Evolutionary conservation across 1,140 invertebrate species (phyloP).

Genomic region (Anoplolepis gracilipes): DNA sequence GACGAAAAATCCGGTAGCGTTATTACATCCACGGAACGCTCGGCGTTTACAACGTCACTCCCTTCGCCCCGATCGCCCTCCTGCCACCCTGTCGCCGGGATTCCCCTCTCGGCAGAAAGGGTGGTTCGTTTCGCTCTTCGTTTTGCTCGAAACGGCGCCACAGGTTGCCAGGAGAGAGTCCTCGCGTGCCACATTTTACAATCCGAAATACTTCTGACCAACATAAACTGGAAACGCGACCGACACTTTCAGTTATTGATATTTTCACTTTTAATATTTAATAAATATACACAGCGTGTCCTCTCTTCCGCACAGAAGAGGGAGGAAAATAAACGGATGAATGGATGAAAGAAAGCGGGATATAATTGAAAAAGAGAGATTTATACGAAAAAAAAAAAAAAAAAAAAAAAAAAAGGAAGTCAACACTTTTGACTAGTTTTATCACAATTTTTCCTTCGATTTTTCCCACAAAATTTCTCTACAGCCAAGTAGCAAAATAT

Average conservation of each 20-base stretch:
- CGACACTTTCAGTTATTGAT: constrained; percentile 48
- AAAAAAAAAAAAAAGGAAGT: neutral
- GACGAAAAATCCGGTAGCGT: constrained; percentile 41
- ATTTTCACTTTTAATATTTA: constrained; percentile 43
- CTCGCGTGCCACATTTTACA: constrained; percentile 59
- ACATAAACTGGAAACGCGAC: constrained; percentile 14
- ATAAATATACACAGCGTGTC: constrained; percentile 40
- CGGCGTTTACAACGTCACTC: constrained; percentile 40
- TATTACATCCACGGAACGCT: constrained; percentile 53
- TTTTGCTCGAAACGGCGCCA: constrained; percentile 56
- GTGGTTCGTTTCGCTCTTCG: constrained; percentile 58
- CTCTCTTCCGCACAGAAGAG: too few species aligned
- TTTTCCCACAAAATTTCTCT: too few species aligned
- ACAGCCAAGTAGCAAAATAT: neutral
- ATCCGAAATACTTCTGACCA: constrained; percentile 34
- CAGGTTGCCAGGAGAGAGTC: constrained; percentile 60
- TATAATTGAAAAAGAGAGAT: constrained; percentile 7
- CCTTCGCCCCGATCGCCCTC: constrained; percentile 16
- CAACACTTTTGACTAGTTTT: neutral
- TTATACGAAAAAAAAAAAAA: neutral
- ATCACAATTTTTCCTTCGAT: neutral
- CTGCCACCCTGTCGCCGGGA: constrained; percentile 23
- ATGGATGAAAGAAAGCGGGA: neutral
- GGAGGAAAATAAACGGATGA: neutral
- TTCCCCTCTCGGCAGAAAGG: constrained; percentile 34